Percentiles rank a stretch among this genome's conserved stretches.
Evolutionary conservation across 1,140 invertebrate species (phyloP).

Genomic region (Cydia strobilella): DNA sequence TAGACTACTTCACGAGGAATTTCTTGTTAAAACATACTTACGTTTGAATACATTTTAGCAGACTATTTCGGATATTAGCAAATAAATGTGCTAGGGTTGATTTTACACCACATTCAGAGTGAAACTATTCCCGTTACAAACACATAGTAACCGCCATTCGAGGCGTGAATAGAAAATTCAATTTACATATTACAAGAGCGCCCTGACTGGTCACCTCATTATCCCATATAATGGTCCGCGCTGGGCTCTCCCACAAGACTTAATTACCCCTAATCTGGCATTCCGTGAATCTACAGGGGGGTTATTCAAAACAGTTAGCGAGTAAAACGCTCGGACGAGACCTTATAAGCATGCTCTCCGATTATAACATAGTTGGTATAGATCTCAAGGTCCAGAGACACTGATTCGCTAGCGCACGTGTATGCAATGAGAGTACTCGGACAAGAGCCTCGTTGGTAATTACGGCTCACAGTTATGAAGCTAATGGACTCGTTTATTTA

Average conservation of each 20-base stretch:
- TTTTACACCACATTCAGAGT: neutral
- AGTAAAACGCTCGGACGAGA: neutral
- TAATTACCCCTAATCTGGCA: conserved; percentile 74
- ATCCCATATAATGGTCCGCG: conserved; percentile 67
- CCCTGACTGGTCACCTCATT: conserved; percentile 71
- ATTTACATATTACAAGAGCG: conserved; percentile 71
- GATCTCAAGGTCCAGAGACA: neutral
- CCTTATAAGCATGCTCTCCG: neutral
- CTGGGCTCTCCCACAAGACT: conserved; percentile 61
- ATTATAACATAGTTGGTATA: neutral
- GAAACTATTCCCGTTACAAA: conserved; percentile 18
- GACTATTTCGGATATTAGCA: neutral
- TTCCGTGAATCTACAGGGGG: conserved; percentile 54
- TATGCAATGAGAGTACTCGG: neutral
- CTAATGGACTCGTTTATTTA: conserved; percentile 63
- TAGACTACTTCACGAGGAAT: no score
- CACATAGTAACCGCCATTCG: conserved; percentile 11
- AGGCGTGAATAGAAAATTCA: conserved; percentile 59
- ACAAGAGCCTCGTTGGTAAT: conserved; percentile 57
- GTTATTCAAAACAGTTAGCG: neutral
- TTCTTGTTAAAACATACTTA: no score
- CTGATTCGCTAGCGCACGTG: neutral
- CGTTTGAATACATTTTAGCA: no score
- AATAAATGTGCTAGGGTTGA: conserved; percentile 1
- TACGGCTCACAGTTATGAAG: conserved; percentile 59